Evolutionary conservation across 2,888 invertebrate species (phyloP), one percentile per base, ranked within the genome.

Genomic region (Amblyjoppa proteus): DNA sequence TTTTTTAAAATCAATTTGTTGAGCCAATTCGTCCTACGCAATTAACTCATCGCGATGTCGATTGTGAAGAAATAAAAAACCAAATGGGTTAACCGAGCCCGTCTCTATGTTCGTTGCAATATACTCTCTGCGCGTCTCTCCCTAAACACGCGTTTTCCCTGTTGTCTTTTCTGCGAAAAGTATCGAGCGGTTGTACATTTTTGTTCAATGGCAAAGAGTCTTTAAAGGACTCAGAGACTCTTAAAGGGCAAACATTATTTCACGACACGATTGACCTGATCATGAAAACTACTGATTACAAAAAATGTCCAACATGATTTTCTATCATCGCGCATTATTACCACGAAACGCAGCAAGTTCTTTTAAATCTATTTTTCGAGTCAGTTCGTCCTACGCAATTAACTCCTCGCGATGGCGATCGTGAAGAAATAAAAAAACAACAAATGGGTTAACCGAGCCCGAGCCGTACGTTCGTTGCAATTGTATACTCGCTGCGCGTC

Each of bases 371-470:
- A 20, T 25, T 66, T 64, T 38, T 49, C 66, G 25, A 34, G 38
- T 20, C 34, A 66, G 38, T 66, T 61, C 58, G 58, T 58, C 25
- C 74, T n/a, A 45, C 74, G 20, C 74, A 61, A 58, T 74, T 73
- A 3, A 20, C 45, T 75, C n/a, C 38, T 31, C 49, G 25, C 66
- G 51, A 76, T 61, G 64, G 51, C 58, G 74, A 79, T 81, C 51
- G 56, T 20, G 49, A 13, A 28, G 7, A 64, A 69, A 41, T 56
- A 77, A 71, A 53, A 61, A 41, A 28, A 68, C n/a, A 70, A 70
- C 64, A 86, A 84, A 75, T 84, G 86, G 84, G 86, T 86, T 84
- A 86, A 84, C 81, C 81, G 78, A 84, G 81, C 68, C 56, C 81
- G 77, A 20, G 77, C 64, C 81, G 84, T 81, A 74, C 20, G 34